A percentile compares a stretch with the other conserved stretches of the same genome.
These are phyloP conservation scores for Elachura formosa DNA, from an alignment of 2,113 vertebrate genomes.

Conservation along the genomic window DNA sequence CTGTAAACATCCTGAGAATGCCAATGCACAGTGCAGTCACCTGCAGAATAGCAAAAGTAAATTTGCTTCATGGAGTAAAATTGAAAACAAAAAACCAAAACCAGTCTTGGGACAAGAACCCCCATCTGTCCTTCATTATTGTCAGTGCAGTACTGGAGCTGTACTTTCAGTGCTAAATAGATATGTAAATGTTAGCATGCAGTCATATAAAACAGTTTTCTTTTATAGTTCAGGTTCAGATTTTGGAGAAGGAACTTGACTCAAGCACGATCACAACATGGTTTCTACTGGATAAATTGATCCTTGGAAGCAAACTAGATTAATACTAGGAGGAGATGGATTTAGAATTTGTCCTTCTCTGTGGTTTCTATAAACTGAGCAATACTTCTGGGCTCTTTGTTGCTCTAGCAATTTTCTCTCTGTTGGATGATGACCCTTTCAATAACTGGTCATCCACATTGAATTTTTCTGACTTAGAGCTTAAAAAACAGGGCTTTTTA, in stretches of 20 bases:
- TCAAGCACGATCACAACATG: background rate
- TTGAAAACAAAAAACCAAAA: background rate
- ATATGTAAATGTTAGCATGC: background rate
- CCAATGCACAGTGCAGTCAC: background rate
- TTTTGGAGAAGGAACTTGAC: background rate
- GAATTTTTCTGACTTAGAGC: slow-evolving; percentile 43
- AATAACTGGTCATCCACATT: slow-evolving; percentile 57
- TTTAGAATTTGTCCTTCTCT: slow-evolving; percentile 41
- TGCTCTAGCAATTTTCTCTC: slow-evolving; percentile 55
- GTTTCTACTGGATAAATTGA: slow-evolving; percentile 32
- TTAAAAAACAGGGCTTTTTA: slow-evolving; percentile 26
- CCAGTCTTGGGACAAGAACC: background rate
- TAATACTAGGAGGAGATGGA: slow-evolving; percentile 20
- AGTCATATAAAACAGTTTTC: background rate
- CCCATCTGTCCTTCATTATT: background rate
- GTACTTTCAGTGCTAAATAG: background rate
- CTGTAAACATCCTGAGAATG: background rate
- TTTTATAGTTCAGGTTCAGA: background rate
- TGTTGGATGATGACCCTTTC: slow-evolving; percentile 64
- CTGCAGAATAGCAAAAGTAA: background rate
- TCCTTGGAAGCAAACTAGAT: slow-evolving; percentile 35
- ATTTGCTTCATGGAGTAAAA: background rate
- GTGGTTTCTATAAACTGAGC: slow-evolving; percentile 45
- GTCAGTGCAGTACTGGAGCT: background rate
- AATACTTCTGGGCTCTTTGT: slow-evolving; percentile 45